Evolutionary conservation across 1,140 invertebrate species (phyloP).

Genomic region (Magallana angulata): DNA sequence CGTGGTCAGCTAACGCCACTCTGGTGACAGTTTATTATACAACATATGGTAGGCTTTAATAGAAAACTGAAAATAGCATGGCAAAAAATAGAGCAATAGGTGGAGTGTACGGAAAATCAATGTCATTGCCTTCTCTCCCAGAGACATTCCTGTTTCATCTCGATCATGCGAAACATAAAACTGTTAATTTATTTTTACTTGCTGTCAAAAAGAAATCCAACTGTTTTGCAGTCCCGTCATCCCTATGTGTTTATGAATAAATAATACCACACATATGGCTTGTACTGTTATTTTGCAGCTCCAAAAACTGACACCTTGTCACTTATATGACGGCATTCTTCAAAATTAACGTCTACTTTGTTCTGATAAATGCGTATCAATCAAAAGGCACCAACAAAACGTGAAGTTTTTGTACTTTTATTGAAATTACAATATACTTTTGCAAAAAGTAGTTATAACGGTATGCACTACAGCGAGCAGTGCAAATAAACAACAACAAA

Average conservation of each 20-base stretch:
- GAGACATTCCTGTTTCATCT: constrained; percentile 1
- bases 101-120: neutral
- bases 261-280: constrained; percentile 4
- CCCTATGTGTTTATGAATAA: constrained; percentile 6
- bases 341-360: neutral
- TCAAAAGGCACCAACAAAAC: neutral
- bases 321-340: neutral
- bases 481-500: no score
- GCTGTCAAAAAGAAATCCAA: constrained; percentile 6
- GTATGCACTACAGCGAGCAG: no score
- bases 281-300: constrained; percentile 9
- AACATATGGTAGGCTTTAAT: no score
- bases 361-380: neutral
- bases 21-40: no score
- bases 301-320: neutral
- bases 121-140: neutral
- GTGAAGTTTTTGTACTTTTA: constrained; percentile 15
- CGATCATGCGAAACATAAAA: neutral
- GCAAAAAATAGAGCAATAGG: neutral
- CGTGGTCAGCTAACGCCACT: no score
- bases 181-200: constrained; percentile 32
- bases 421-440: neutral
- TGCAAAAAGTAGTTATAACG: neutral
- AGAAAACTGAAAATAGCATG: no score
- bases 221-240: constrained; percentile 22